Evolutionary conservation across 1,140 invertebrate genomes (phyloP).

Genomic region (Colletes gigas): DNA sequence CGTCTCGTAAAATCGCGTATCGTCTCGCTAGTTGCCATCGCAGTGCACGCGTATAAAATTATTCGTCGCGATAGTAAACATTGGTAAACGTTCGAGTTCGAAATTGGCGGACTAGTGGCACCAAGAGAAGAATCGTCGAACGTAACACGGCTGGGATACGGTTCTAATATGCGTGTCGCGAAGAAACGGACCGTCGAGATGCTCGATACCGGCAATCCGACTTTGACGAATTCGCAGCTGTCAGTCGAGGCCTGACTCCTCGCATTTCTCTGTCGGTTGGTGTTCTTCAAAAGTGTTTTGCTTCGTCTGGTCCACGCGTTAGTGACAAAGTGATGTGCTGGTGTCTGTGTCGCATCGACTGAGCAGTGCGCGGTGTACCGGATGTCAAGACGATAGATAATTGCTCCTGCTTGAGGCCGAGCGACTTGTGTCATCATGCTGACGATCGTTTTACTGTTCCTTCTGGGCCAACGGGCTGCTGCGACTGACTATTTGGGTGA

Average conservation of each 20-base stretch:
- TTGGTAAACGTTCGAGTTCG: too few species aligned
- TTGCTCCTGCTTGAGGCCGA: constrained; percentile 21
- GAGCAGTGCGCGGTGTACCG: constrained; percentile 14
- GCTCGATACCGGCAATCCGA: constrained; percentile 30
- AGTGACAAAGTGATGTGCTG: constrained; percentile 37
- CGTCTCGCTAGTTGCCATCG: not conserved
- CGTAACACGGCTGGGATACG: not conserved
- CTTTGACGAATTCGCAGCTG: constrained; percentile 33
- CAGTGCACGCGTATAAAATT: not conserved
- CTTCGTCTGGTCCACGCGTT: not conserved
- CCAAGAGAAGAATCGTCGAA: not conserved
- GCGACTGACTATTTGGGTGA: constrained; percentile 68
- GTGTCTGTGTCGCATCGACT: constrained; percentile 38
- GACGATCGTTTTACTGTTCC: constrained; percentile 50
- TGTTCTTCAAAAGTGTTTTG: not conserved
- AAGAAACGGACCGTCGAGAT: constrained; percentile 20
- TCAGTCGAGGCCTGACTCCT: constrained; percentile 9
- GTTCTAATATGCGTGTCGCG: constrained; percentile 34
- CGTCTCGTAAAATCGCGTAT: not conserved
- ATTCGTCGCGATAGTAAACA: not conserved
- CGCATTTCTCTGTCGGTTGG: not conserved
- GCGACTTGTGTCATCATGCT: constrained; percentile 56
- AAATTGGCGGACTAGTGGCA: too few species aligned
- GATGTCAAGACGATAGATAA: constrained; percentile 43
- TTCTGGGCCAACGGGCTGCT: constrained; percentile 52